Conservation (phyloP, 2,888 invertebrate species). For the Osmoderma eremita region DNA sequence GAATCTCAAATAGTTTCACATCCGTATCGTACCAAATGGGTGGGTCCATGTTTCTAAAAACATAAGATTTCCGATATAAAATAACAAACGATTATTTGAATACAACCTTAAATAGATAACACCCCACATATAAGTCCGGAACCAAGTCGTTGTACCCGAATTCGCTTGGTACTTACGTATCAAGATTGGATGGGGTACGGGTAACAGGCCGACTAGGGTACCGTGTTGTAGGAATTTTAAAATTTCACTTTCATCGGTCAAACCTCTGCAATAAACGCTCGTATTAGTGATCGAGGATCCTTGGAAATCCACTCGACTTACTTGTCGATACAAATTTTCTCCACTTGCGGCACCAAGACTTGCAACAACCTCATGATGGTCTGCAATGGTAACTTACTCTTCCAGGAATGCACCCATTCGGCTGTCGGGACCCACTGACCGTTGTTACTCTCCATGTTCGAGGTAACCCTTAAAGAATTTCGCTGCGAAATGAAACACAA, state of each 20-base stretch:
- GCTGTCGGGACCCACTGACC: constrained; percentile 88
- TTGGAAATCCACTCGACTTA: constrained; percentile 59
- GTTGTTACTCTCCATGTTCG: constrained; percentile 54
- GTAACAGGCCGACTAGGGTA: constrained; percentile 94
- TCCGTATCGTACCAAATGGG: constrained; percentile 99
- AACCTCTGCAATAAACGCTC: constrained; percentile 73
- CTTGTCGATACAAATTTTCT: constrained; percentile 99
- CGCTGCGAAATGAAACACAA: constrained; percentile 62
- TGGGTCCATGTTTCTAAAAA: constrained; percentile 92
- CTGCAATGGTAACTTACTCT: constrained; percentile 95
- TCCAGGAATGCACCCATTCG: constrained; percentile 97
- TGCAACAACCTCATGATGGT: constrained; percentile 99
- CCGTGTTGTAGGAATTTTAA: constrained; percentile 98
- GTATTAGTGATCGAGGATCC: neutral
- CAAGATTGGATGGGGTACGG: constrained; percentile 98
- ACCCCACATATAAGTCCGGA: constrained; percentile 99
- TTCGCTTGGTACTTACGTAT: constrained; percentile 99
- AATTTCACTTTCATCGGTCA: constrained; percentile 99
- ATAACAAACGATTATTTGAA: neutral
- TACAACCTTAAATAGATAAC: constrained; percentile 93
- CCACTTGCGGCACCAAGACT: constrained; percentile 98
- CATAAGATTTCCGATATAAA: constrained; percentile 39
- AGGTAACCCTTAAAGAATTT: constrained; percentile 71
- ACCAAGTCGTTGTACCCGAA: constrained; percentile 98
- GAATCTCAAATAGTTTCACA: constrained; percentile 98